A percentile compares a stretch with the other conserved stretches of the same genome.
These are phyloP conservation scores for Athripsodes cinereus DNA, from an alignment of 2,888 invertebrate species.

Conservation along the genomic window DNA sequence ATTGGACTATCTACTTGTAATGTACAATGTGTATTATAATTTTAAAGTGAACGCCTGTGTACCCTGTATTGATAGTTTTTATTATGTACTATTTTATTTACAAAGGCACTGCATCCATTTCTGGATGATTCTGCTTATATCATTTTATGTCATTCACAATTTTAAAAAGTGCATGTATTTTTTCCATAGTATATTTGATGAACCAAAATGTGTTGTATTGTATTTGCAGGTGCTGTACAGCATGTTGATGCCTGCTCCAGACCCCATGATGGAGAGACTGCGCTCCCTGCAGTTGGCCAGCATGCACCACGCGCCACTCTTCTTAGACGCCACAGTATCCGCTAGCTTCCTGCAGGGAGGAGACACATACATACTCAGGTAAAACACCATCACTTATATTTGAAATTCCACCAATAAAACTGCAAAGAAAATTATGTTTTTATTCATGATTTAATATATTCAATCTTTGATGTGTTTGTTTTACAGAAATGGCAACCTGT, in stretches of 20 bases:
- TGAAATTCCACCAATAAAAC: too few species aligned
- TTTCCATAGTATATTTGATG: background rate
- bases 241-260: conserved; percentile 84
- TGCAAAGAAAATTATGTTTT: background rate
- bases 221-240: conserved; percentile 74
- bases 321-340: conserved; percentile 46
- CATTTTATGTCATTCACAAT: background rate
- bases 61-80: too few species aligned
- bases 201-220: background rate
- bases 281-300: conserved; percentile 55
- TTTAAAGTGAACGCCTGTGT: too few species aligned
- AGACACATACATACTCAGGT: conserved; percentile 47
- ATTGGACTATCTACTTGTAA: too few species aligned
- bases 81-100: too few species aligned
- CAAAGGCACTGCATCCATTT: too few species aligned
- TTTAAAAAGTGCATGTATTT: background rate
- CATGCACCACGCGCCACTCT: conserved; percentile 50
- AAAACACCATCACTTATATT: conserved; percentile 19
- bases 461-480: background rate
- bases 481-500: conserved; percentile 75
- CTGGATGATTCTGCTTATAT: background rate
- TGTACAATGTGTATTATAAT: too few species aligned
- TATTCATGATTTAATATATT: background rate
- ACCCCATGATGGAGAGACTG: conserved; percentile 66
- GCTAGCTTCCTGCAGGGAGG: conserved; percentile 46